Evolutionary conservation across 2,888 invertebrate species (phyloP).

Genomic region (Leptogaster cylindrica): DNA sequence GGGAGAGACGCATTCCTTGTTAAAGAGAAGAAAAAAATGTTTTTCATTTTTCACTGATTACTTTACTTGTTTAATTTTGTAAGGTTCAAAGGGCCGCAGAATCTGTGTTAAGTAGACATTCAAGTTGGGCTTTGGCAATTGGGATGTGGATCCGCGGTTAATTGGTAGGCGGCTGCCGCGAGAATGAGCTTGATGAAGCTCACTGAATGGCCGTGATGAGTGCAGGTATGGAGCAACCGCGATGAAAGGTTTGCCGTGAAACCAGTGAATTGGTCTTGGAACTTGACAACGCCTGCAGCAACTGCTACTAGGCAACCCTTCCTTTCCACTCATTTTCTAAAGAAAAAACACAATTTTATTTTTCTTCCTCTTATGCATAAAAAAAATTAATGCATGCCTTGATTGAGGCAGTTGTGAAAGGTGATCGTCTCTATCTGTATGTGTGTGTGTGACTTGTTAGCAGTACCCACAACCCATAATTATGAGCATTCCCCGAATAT

Average conservation of each 20-base stretch:
- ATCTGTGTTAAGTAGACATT: constrained; percentile 19
- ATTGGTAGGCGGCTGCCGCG: constrained; percentile 24
- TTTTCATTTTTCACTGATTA: not conserved
- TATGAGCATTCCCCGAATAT: not conserved
- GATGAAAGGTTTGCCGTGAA: constrained; percentile 3
- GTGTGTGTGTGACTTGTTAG: not conserved
- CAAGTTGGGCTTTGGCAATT: not conserved
- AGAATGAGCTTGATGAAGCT: constrained; percentile 17
- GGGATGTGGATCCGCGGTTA: not conserved
- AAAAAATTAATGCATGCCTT: no score
- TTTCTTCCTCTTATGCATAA: no score
- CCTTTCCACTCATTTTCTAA: no score
- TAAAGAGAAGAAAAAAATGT: not conserved
- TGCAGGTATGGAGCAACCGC: constrained; percentile 8
- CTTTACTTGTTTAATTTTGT: not conserved
- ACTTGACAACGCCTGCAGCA: no score
- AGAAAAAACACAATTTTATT: no score
- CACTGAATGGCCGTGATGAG: constrained; percentile 9
- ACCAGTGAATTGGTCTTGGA: no score
- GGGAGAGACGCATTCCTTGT: not conserved
- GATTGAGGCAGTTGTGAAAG: no score
- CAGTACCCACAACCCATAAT: not conserved
- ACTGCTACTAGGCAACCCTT: no score
- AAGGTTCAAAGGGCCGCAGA: constrained; percentile 16
- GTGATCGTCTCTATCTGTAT: not conserved